A percentile compares a stretch with the other conserved stretches of the same genome.
These are phyloP conservation scores for Notodonta ziczac DNA, from an alignment of 2,888 invertebrate species.

Conservation along the genomic window DNA sequence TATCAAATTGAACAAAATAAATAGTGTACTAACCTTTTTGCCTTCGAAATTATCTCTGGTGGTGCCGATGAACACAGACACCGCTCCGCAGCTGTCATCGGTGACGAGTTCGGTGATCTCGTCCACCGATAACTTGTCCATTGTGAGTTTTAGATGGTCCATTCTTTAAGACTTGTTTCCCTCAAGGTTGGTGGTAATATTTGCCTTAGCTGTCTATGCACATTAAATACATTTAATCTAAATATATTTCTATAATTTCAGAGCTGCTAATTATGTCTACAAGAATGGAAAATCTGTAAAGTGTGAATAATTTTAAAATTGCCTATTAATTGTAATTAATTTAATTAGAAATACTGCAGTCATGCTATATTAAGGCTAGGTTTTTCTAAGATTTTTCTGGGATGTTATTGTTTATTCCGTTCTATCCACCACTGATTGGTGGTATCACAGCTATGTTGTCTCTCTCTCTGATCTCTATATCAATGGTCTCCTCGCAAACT, in stretches of 20 bases:
- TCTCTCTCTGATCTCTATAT: constrained; percentile 85
- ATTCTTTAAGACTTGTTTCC: constrained; percentile 60
- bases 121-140: constrained; percentile 87
- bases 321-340: constrained; percentile 1
- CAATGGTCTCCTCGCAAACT: constrained; percentile 85
- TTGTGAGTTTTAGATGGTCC: constrained; percentile 88
- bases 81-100: constrained; percentile 92
- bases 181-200: not conserved
- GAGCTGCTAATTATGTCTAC: not conserved
- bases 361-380: not conserved
- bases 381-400: not conserved
- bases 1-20: not conserved
- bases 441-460: constrained; percentile 97
- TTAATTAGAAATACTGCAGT: constrained; percentile 10
- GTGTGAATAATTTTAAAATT: not conserved
- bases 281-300: not conserved
- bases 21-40: constrained; percentile 85
- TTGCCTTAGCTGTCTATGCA: not conserved
- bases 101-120: constrained; percentile 87
- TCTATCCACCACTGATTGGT: constrained; percentile 95
- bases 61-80: constrained; percentile 95
- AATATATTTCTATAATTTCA: not conserved
- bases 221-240: not conserved
- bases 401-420: constrained; percentile 23
- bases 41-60: constrained; percentile 93